These are phyloP conservation scores for Amia ocellicauda DNA, from an alignment of 2,113 vertebrate species.

Conservation along the genomic window DNA sequence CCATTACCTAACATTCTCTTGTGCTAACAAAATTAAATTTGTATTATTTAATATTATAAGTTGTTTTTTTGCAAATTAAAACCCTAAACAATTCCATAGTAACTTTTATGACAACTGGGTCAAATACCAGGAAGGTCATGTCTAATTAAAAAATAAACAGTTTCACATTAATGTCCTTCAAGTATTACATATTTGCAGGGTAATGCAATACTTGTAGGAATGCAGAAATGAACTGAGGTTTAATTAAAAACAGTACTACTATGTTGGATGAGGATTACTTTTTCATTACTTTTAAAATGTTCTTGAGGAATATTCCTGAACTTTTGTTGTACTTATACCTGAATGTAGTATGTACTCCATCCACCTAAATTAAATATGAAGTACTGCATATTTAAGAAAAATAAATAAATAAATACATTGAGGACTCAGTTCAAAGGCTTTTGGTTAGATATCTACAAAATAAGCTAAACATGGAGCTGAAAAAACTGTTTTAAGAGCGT, in stretches of 20 bases:
- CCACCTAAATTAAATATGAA: conserved; percentile 71
- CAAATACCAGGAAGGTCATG: conserved; percentile 17
- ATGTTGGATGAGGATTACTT: no score
- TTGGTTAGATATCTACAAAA: no score
- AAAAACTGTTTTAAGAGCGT: conserved; percentile 40
- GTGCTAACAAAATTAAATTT: conserved; percentile 56
- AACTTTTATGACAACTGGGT: conserved; percentile 27
- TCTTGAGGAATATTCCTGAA: no score
- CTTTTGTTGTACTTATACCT: neutral
- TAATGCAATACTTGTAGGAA: conserved; percentile 53
- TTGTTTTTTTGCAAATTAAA: conserved; percentile 57
- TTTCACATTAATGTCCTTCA: neutral
- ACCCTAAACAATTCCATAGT: conserved; percentile 33
- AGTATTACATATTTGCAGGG: no score
- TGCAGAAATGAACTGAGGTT: conserved; percentile 29
- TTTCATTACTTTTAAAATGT: no score
- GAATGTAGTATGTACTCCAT: conserved; percentile 59
- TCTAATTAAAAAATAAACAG: neutral
- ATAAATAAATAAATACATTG: no score
- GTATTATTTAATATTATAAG: conserved; percentile 68
- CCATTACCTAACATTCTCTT: conserved; percentile 67
- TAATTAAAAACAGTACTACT: no score
- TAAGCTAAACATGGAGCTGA: no score
- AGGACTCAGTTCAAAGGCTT: no score
- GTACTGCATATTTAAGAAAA: conserved; percentile 50